These are phyloP conservation scores for Drosophila albomicans DNA, from an alignment of 1,140 invertebrate genomes.

Conservation along the genomic window DNA sequence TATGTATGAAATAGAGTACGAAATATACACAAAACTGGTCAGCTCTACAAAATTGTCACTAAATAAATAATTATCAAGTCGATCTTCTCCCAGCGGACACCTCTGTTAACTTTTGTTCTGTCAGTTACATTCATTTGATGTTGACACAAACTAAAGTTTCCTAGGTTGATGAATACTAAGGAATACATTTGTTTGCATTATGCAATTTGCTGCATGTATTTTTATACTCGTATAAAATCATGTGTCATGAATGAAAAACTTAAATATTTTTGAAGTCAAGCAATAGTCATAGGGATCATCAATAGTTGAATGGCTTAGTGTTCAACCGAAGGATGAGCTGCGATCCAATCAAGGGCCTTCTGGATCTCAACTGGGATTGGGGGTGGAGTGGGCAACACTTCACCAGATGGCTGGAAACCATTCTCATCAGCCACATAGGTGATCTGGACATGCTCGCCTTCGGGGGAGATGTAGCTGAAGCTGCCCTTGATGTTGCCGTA, in stretches of 20 bases:
- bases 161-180: no score
- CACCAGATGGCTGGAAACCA: slow-evolving; percentile 85
- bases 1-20: no score
- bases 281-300: no score
- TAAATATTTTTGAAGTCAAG: not conserved
- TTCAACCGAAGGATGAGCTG: slow-evolving; percentile 63
- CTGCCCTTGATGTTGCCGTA: slow-evolving; percentile 61
- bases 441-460: slow-evolving; percentile 84
- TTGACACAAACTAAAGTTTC: no score
- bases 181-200: not conserved
- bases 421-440: slow-evolving; percentile 88
- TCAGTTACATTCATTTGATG: no score
- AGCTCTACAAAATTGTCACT: no score
- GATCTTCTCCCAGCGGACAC: no score
- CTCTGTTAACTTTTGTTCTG: no score
- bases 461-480: slow-evolving; percentile 63
- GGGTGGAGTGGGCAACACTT: slow-evolving; percentile 87
- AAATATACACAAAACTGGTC: no score
- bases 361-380: slow-evolving; percentile 89
- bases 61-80: no score
- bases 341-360: slow-evolving; percentile 85
- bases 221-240: slow-evolving; percentile 2
- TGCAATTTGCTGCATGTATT: slow-evolving; percentile 23
- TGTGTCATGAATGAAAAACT: not conserved
- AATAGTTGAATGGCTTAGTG: slow-evolving; percentile 1